A percentile compares a stretch with the other conserved stretches of the same genome.
These are phyloP conservation scores for Zootermopsis nevadensis DNA, from an alignment of 2,888 invertebrate genomes.

Conservation along the genomic window DNA sequence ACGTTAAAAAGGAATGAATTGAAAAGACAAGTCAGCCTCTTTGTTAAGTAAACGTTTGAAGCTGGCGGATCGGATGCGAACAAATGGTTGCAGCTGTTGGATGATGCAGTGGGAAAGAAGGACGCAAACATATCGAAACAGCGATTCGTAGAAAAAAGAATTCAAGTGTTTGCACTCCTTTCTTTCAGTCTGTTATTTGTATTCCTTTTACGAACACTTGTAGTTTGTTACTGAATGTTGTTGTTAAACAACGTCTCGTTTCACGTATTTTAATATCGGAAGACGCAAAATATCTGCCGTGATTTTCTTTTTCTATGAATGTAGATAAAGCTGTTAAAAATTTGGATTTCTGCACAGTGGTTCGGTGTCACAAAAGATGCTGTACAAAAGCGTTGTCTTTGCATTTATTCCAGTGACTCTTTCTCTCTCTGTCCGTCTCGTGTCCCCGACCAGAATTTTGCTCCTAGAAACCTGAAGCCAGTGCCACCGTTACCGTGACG, in stretches of 20 bases:
- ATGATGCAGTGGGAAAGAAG: neutral
- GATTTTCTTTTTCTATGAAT: neutral
- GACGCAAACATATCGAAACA: neutral
- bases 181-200: too few species aligned
- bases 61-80: neutral
- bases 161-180: too few species aligned
- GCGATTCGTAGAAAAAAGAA: neutral
- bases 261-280: neutral
- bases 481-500: neutral
- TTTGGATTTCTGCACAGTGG: constrained; percentile 8
- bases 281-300: neutral
- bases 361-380: constrained; percentile 19
- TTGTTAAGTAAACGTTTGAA: constrained; percentile 14
- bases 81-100: constrained; percentile 1
- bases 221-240: neutral
- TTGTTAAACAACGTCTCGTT: neutral
- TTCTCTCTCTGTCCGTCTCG: neutral
- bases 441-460: neutral
- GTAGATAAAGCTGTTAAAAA: constrained; percentile 26
- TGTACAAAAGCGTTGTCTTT: neutral
- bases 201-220: too few species aligned
- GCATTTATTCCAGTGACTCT: neutral
- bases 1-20: neutral
- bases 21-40: neutral
- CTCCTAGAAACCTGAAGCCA: neutral